Conservation (phyloP, 2,888 invertebrate species). For the Lithophane ornitopus region DNA sequence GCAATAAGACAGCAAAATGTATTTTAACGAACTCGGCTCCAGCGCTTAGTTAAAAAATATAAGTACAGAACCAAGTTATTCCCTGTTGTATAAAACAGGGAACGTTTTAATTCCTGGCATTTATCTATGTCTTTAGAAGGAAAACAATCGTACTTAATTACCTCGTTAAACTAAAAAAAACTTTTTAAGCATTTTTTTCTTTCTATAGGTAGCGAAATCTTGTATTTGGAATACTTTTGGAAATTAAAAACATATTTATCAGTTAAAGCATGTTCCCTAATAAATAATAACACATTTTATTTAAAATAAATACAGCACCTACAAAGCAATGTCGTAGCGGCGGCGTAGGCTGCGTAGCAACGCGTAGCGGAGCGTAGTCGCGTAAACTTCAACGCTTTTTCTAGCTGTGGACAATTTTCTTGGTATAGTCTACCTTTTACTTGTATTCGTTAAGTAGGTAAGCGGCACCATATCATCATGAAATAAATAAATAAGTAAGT, state of each 20-base stretch:
- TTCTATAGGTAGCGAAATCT: background rate
- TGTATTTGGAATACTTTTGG: background rate
- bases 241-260: background rate
- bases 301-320: conserved; percentile 1
- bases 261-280: background rate
- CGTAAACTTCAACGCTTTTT: conserved; percentile 21
- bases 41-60: conserved; percentile 48
- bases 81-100: conserved; percentile 50
- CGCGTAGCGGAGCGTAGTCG: conserved; percentile 55
- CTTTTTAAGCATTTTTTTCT: background rate
- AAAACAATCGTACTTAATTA: conserved; percentile 31
- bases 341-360: conserved; percentile 65
- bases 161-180: conserved; percentile 19
- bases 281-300: conserved; percentile 3
- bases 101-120: conserved; percentile 42
- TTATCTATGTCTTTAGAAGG: conserved; percentile 33
- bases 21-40: conserved; percentile 34
- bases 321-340: conserved; percentile 59
- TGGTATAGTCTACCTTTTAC: background rate
- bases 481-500: conserved; percentile 1
- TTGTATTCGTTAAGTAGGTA: conserved; percentile 2
- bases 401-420: background rate
- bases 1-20: conserved; percentile 42
- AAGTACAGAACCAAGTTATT: conserved; percentile 54
- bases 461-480: too few species aligned